Conservation (phyloP, 2,113 vertebrate genomes). For the Urocitellus parryii region DNA sequence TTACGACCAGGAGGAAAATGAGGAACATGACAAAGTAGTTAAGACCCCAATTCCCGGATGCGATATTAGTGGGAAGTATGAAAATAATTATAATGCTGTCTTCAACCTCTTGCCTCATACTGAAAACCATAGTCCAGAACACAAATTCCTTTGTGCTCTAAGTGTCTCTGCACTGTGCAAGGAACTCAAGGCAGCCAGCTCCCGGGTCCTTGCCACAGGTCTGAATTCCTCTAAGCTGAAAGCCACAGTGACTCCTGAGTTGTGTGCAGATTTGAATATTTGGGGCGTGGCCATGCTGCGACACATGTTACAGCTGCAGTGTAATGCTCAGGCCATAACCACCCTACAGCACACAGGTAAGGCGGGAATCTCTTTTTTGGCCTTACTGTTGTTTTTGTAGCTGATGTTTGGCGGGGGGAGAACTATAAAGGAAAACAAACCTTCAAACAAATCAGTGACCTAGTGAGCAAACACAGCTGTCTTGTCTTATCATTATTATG, state of each 20-base stretch:
- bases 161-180: conserved; percentile 90
- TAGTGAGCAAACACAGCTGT: neutral
- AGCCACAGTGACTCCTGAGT: neutral
- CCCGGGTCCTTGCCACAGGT: conserved; percentile 62
- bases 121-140: conserved; percentile 86
- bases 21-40: neutral
- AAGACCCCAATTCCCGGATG: conserved; percentile 77
- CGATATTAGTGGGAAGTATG: conserved; percentile 78
- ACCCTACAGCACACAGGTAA: conserved; percentile 87
- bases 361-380: neutral
- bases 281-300: conserved; percentile 92
- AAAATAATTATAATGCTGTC: conserved; percentile 89
- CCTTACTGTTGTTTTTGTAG: neutral
- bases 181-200: conserved; percentile 83
- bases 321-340: conserved; percentile 94
- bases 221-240: neutral
- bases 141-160: conserved; percentile 91
- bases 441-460: neutral
- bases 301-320: conserved; percentile 94
- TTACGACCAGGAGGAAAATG: neutral
- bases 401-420: neutral
- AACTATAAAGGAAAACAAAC: neutral
- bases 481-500: neutral
- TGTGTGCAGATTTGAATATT: conserved; percentile 81
- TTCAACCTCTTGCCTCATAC: conserved; percentile 92